These are phyloP conservation scores for Harpagoxenus sublaevis DNA, from an alignment of 2,888 invertebrate genomes.

Conservation along the genomic window DNA sequence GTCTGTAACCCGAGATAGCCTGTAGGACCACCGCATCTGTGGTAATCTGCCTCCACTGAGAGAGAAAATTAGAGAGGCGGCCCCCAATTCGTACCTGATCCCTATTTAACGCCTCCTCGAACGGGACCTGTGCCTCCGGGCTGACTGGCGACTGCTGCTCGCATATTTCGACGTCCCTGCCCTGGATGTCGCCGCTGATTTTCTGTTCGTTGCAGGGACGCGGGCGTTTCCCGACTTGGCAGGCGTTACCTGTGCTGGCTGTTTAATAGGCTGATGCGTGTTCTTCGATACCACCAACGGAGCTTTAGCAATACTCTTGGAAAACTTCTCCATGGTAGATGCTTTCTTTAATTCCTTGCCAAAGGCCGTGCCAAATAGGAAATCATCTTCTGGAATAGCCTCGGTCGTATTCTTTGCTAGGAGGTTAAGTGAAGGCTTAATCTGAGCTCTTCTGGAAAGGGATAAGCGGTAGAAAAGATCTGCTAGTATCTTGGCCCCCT, in stretches of 20 bases:
- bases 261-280: constrained; percentile 21
- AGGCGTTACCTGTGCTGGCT: constrained; percentile 54
- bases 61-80: neutral
- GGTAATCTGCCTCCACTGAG: no score
- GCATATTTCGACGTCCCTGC: constrained; percentile 3
- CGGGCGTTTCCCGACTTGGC: constrained; percentile 25
- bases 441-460: neutral
- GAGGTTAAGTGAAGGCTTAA: neutral
- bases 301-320: constrained; percentile 25
- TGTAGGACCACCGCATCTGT: no score
- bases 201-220: constrained; percentile 7
- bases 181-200: neutral
- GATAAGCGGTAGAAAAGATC: neutral
- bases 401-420: neutral
- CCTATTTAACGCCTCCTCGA: neutral
- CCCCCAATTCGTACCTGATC: neutral
- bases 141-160: neutral
- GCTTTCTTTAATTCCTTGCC: constrained; percentile 64
- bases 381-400: constrained; percentile 31
- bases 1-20: neutral
- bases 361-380: constrained; percentile 63
- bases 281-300: constrained; percentile 25
- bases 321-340: constrained; percentile 61
- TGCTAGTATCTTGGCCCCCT: neutral
- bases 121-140: neutral